phyloP scores from a whole-genome alignment of 2,888 invertebrate genomes.

The Nephrotoma appendiculata region DNA sequence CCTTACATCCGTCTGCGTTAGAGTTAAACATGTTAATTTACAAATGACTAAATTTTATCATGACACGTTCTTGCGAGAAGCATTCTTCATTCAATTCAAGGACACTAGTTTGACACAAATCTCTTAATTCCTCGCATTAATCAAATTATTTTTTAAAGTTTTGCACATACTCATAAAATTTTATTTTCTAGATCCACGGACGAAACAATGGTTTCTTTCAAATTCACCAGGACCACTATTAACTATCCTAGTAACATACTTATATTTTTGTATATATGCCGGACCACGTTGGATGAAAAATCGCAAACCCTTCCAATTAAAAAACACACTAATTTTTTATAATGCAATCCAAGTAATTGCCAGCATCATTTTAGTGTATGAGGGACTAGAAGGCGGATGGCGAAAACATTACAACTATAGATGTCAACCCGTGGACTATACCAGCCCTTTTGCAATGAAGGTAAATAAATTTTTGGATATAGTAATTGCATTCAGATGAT shows the following conservation, averaged over 20 bases:
- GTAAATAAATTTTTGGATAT: constrained; percentile 20
- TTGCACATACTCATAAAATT: neutral
- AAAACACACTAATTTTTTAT: constrained; percentile 65
- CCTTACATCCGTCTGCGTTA: too few relatives aligned
- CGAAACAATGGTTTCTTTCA: constrained; percentile 62
- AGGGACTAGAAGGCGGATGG: constrained; percentile 44
- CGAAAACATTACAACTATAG: constrained; percentile 44
- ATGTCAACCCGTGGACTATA: constrained; percentile 59
- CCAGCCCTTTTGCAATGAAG: constrained; percentile 43
- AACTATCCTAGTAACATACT: constrained; percentile 50
- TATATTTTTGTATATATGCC: constrained; percentile 59
- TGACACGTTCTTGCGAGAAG: too few relatives aligned
- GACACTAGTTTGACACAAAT: too few relatives aligned
- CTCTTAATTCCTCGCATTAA: too few relatives aligned
- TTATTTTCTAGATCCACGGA: constrained; percentile 44
- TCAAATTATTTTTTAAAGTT: neutral
- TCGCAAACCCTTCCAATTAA: constrained; percentile 68
- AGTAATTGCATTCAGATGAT: neutral
- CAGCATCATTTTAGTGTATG: constrained; percentile 63
- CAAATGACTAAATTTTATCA: too few relatives aligned
- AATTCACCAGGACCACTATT: constrained; percentile 52
- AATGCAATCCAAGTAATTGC: constrained; percentile 78
- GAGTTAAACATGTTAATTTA: too few relatives aligned
- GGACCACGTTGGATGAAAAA: constrained; percentile 83
- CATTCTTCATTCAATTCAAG: too few relatives aligned